A percentile compares a stretch with the other conserved stretches of the same genome.
phyloP scores from a whole-genome alignment of 2,888 invertebrate genomes.

The Lymantria monacha region DNA sequence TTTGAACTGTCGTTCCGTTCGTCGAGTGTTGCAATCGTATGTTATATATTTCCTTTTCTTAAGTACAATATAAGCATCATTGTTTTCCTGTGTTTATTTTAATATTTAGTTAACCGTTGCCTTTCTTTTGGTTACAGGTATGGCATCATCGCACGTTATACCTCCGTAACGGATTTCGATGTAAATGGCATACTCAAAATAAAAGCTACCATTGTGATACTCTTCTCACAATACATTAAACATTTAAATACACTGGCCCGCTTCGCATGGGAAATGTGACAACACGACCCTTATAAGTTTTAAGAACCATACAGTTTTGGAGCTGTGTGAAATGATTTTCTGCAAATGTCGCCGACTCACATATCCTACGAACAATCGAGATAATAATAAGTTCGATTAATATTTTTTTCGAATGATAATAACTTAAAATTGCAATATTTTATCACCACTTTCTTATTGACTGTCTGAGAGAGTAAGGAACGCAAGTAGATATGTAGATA shows the following conservation, averaged over 20 bases:
- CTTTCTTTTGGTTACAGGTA: slow-evolving; percentile 39
- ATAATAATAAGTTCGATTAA: too few species aligned
- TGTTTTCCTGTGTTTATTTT: slow-evolving; percentile 13
- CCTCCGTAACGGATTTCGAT: slow-evolving; percentile 10
- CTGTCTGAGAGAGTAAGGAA: too few species aligned
- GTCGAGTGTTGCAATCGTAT: too few species aligned
- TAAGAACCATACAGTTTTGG: slow-evolving; percentile 49
- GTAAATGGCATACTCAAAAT: slow-evolving; percentile 3
- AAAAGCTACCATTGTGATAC: not conserved
- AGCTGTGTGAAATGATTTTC: slow-evolving; percentile 46
- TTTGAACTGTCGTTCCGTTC: too few species aligned
- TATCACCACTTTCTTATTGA: too few species aligned
- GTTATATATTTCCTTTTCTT: too few species aligned
- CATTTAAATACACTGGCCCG: slow-evolving; percentile 49
- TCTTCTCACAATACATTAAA: slow-evolving; percentile 37
- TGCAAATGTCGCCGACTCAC: slow-evolving; percentile 17
- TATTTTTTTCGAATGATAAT: too few species aligned
- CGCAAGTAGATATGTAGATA: too few species aligned
- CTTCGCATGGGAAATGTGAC: slow-evolving; percentile 39
- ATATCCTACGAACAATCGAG: too few species aligned
- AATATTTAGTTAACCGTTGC: slow-evolving; percentile 25
- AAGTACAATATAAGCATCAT: not conserved
- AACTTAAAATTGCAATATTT: too few species aligned
- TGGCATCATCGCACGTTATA: slow-evolving; percentile 13
- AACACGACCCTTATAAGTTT: slow-evolving; percentile 46